phyloP scores from a whole-genome alignment of 2,113 vertebrate genomes.

The Hemicordylus capensis region DNA sequence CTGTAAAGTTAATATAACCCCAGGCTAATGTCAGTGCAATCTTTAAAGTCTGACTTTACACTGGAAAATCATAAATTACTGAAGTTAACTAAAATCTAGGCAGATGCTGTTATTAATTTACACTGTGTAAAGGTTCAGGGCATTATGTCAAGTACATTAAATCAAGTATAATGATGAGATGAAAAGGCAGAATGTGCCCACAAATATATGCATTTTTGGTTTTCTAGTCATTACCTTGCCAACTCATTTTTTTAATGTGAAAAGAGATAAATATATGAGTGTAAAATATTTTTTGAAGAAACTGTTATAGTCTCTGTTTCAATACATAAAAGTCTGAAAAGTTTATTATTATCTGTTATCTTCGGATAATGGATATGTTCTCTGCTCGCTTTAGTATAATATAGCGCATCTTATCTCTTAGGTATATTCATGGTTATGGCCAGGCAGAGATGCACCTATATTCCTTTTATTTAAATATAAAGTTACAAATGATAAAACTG shows the following conservation, averaged over 20 bases:
- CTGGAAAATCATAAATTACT: slow-evolving; percentile 10
- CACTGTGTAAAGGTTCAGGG: slow-evolving; percentile 11
- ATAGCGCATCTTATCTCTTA: neutral
- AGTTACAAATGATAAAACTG: neutral
- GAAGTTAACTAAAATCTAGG: slow-evolving; percentile 31
- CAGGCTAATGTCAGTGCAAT: slow-evolving; percentile 4
- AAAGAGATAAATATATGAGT: neutral
- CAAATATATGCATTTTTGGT: neutral
- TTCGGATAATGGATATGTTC: neutral
- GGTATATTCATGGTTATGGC: slow-evolving; percentile 16
- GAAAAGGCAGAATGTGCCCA: neutral
- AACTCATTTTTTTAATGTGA: neutral
- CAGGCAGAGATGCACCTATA: slow-evolving; percentile 1
- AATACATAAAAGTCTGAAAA: neutral
- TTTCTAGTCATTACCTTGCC: neutral
- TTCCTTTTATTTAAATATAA: neutral
- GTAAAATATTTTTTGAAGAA: neutral
- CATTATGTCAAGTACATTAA: slow-evolving; percentile 20
- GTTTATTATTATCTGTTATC: neutral
- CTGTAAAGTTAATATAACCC: slow-evolving; percentile 14
- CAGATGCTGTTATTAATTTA: slow-evolving; percentile 37
- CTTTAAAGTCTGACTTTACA: neutral
- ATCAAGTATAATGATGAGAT: slow-evolving; percentile 33
- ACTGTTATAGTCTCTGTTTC: neutral
- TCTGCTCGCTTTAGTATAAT: neutral